phyloP scores from a whole-genome alignment of 2,797 vertebrate genomes.

The Anableps anableps region DNA sequence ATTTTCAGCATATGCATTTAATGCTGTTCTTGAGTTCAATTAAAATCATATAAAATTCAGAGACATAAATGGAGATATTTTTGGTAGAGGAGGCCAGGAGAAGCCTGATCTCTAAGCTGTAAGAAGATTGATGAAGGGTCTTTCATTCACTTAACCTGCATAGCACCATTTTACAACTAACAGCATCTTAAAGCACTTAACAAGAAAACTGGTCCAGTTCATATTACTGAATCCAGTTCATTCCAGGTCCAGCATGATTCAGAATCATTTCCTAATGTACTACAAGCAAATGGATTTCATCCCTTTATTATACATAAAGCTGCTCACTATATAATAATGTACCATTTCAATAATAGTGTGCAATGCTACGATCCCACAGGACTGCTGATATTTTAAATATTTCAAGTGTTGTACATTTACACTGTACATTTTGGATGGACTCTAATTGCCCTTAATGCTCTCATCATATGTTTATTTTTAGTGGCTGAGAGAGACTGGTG shows the following conservation, averaged over 20 bases:
- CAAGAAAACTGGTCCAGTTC: neutral
- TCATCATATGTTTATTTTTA: neutral
- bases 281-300: neutral
- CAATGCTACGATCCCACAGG: neutral
- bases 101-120: no score
- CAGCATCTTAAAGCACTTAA: no score
- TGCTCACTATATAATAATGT: neutral
- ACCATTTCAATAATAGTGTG: neutral
- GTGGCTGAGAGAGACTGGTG: neutral
- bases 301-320: neutral
- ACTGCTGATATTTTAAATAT: neutral
- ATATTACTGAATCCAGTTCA: neutral
- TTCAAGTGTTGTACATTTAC: neutral
- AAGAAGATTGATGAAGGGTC: no score
- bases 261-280: no score
- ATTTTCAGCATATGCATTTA: no score
- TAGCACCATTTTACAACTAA: neutral
- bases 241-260: no score
- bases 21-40: no score
- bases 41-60: no score
- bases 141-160: neutral
- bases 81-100: no score
- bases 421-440: neutral
- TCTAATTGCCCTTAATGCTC: neutral
- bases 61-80: no score